Base-by-base conservation (phyloP, 2,113 vertebrate species). In the Xiphias gladius region DNA sequence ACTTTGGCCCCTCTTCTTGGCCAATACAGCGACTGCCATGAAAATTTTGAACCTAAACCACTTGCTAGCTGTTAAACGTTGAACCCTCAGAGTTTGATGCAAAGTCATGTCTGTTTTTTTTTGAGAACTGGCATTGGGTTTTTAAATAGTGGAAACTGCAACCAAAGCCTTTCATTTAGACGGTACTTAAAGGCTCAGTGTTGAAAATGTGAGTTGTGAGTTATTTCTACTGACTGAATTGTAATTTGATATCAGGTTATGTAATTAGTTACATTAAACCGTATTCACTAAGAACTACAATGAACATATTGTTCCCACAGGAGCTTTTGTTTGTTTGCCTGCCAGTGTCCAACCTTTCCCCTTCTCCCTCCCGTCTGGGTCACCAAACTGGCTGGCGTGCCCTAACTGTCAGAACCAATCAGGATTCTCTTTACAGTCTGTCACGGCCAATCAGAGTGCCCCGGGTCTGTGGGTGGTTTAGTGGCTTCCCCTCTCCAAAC, bases 341-440 rank as follows among this genome's bases (percentile, higher is more conserved):
- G 73, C 54, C 62, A 37, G 26, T 12, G 68, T 73, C 73, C 64
- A 69, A 63, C 43, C 72, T 68, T 20, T 43, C 46, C 73, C 54
- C 67, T 50, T 35, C 32, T 69, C 32, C 17, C 20, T 12, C 26
- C 20, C 22, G 85, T 90, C 90, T 80, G 85, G 88, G 89, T 89
- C 86, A 91, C 80, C 80, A 79, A 83, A 80, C 77, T 82, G 58
- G 59, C 84, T 73, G 46, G 67, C 78, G 79, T 89, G 67, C 64
- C 80, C 19, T 12, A 61, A 32, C 70, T 92, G 92, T 91, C 94
- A 87, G 67, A 67, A 72, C 89, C 89, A 88, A 79, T 92, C 73
- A 90, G 66, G n/a, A 39, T 80, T 80, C 75, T 85, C 82, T 86
- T 88, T 79, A 87, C 67, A 85, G 77, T 71, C 83, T 90, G 89